Conservation (phyloP, 92 coral and sea anemone genomes). For the Pocillopora meandrina region DNA sequence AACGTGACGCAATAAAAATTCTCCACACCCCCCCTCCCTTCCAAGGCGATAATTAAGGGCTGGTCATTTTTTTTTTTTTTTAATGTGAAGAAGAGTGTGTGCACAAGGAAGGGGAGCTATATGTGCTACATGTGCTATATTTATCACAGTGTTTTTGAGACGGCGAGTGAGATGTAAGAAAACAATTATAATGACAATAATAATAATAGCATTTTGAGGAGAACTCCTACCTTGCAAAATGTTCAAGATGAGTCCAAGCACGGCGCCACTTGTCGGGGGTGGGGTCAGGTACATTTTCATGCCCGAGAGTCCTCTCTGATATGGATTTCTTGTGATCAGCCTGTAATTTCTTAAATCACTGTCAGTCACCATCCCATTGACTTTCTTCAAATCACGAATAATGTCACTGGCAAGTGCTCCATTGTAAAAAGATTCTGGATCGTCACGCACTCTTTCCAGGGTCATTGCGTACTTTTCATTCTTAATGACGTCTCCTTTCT, state of each 20-base stretch:
- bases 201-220: too few relatives aligned
- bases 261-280: slow-evolving; percentile 81
- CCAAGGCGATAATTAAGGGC: slow-evolving; percentile 4
- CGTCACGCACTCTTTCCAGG: slow-evolving; percentile 57
- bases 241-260: slow-evolving; percentile 68
- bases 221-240: slow-evolving; percentile 65
- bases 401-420: slow-evolving; percentile 70
- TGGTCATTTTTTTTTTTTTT: slow-evolving; percentile 36
- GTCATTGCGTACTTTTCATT: slow-evolving; percentile 63
- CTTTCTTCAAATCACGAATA: slow-evolving; percentile 50
- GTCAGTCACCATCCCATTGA: slow-evolving; percentile 62
- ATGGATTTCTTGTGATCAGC: slow-evolving; percentile 33
- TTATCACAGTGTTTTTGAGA: too few relatives aligned
- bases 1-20: too few relatives aligned
- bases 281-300: slow-evolving; percentile 67
- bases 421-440: slow-evolving; percentile 64
- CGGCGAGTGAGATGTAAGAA: too few relatives aligned
- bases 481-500: slow-evolving; percentile 57
- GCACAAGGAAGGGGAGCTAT: too few relatives aligned
- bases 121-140: too few relatives aligned
- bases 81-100: too few relatives aligned
- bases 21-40: too few relatives aligned
- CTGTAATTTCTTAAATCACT: slow-evolving; percentile 62
- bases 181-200: too few relatives aligned
- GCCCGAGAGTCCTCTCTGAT: slow-evolving; percentile 34